Evolutionary conservation across 2,797 vertebrate species (phyloP).

Genomic region (Merluccius polli): DNA sequence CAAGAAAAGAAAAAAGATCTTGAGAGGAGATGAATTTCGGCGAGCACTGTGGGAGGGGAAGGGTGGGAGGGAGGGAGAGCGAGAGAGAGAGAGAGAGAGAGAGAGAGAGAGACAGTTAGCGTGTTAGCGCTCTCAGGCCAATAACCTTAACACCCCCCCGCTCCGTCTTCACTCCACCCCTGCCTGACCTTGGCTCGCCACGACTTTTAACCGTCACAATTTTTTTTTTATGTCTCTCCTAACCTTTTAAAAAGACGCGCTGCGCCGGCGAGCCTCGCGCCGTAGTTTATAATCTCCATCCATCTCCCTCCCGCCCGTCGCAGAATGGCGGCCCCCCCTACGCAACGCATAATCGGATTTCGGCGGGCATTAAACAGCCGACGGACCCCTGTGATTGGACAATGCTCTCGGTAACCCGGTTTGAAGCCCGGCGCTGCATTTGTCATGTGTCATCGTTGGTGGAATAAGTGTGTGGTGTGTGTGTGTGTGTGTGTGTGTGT

Average conservation of each 20-base stretch:
- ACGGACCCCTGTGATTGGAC: conserved; percentile 60
- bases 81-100: too few species aligned
- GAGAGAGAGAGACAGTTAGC: too few species aligned
- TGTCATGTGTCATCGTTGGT: conserved; percentile 36
- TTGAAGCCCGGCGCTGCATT: conserved; percentile 60
- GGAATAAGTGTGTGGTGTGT: background rate
- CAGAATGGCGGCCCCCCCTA: conserved; percentile 33
- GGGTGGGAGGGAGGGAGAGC: too few species aligned
- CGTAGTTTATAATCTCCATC: conserved; percentile 66
- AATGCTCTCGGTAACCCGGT: conserved; percentile 66
- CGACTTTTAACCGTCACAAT: conserved; percentile 52
- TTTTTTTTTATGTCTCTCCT: conserved; percentile 61
- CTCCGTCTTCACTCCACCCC: conserved; percentile 42
- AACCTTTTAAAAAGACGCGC: conserved; percentile 69
- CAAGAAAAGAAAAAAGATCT: conserved; percentile 11
- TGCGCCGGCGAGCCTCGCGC: conserved; percentile 33
- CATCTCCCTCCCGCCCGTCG: conserved; percentile 63
- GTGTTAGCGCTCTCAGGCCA: conserved; percentile 25
- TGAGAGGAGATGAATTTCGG: conserved; percentile 21
- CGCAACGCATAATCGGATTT: conserved; percentile 73
- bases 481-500: too few species aligned
- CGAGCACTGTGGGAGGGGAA: too few species aligned
- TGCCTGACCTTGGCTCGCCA: conserved; percentile 51
- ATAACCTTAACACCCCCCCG: conserved; percentile 20
- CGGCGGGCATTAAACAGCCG: conserved; percentile 67